Percentiles rank a stretch among this genome's conserved stretches.
Evolutionary conservation across 2,113 vertebrate genomes (phyloP).

Genomic region (Chascanopsetta lugubris): DNA sequence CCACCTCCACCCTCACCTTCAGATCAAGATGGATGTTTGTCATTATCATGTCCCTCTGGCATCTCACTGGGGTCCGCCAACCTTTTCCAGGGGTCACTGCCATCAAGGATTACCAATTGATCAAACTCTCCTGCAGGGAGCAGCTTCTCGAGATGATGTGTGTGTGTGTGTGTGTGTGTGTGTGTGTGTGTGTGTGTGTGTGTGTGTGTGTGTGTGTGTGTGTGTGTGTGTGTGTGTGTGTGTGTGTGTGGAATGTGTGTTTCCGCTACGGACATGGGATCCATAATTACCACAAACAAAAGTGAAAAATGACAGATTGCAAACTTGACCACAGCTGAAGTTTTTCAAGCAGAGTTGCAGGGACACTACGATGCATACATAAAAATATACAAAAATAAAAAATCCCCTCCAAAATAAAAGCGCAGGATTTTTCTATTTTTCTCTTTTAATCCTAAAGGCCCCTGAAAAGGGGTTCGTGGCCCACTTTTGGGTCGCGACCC

Average conservation of each 20-base stretch:
- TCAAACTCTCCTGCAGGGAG: constrained; percentile 40
- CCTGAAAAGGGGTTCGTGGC: no score
- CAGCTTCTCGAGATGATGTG: constrained; percentile 15
- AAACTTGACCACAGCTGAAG: no score
- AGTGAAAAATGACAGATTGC: no score
- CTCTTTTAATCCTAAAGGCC: no score
- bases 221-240: constrained; percentile 4
- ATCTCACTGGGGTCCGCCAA: constrained; percentile 60
- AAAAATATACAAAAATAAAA: no score
- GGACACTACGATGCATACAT: no score
- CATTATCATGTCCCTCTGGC: constrained; percentile 55
- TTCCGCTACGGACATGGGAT: constrained; percentile 1
- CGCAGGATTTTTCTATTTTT: no score
- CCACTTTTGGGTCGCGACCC: no score
- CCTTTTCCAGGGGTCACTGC: constrained; percentile 55
- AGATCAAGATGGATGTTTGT: constrained; percentile 70
- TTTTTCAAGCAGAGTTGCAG: no score
- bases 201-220: no score
- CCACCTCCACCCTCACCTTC: background rate
- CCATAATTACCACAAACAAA: constrained; percentile 1
- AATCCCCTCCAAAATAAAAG: no score
- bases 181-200: no score
- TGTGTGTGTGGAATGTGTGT: background rate
- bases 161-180: background rate
- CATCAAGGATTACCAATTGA: constrained; percentile 66